Conservation (phyloP, 2,888 invertebrate species). For the Drosophila mimetica region DNA sequence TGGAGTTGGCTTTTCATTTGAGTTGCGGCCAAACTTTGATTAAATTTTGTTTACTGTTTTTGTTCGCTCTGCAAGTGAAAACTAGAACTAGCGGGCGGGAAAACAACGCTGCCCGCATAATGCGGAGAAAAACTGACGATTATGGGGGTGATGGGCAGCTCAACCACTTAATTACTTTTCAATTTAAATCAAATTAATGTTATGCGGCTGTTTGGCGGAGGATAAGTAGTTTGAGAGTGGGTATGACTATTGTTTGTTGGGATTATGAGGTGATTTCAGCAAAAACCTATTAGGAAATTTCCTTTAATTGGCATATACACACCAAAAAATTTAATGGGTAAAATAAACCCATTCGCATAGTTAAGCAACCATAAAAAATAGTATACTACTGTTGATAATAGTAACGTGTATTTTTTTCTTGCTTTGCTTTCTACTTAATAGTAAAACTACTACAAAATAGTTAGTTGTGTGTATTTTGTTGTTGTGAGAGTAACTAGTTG, state of each 20-base stretch:
- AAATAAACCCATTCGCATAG: too few species aligned
- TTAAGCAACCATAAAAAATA: too few species aligned
- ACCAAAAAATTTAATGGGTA: too few species aligned
- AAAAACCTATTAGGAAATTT: too few species aligned
- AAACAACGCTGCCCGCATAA: conserved; percentile 20
- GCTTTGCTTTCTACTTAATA: too few species aligned
- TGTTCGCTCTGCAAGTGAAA: background rate
- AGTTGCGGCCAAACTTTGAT: conserved; percentile 40
- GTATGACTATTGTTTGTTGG: background rate
- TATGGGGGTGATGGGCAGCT: background rate
- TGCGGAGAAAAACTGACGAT: conserved; percentile 10
- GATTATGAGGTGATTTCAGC: background rate
- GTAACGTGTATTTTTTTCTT: too few species aligned
- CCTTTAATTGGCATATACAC: too few species aligned
- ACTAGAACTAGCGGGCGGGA: conserved; percentile 1
- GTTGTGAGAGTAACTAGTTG: too few species aligned
- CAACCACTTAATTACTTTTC: conserved; percentile 30
- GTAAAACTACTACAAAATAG: too few species aligned
- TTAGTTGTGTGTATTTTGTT: too few species aligned
- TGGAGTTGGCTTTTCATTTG: conserved; percentile 25
- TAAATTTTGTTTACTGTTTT: conserved; percentile 42
- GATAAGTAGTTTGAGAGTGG: background rate
- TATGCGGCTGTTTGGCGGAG: background rate
- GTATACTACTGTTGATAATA: too few species aligned
- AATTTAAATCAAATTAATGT: conserved; percentile 18